phyloP scores from a whole-genome alignment of 2,888 invertebrate species.

The Drosophila sordidula region DNA sequence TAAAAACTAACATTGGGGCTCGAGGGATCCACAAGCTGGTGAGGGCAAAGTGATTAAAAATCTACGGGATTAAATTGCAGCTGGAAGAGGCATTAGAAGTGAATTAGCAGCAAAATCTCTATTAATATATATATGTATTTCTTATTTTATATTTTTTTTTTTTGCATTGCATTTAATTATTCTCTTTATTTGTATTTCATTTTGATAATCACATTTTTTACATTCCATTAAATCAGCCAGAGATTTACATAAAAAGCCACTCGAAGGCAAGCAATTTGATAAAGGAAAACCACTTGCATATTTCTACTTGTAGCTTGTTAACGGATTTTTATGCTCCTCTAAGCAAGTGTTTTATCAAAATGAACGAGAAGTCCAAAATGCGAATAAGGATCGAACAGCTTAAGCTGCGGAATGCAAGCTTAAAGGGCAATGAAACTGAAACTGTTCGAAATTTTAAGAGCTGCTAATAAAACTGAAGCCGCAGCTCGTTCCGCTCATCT shows the following conservation, averaged over 20 bases:
- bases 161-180: no score
- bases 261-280: background rate
- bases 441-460: conserved; percentile 54
- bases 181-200: no score
- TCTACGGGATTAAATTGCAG: background rate
- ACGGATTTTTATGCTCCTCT: background rate
- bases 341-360: conserved; percentile 3
- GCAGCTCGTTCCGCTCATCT: conserved; percentile 59
- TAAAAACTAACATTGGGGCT: conserved; percentile 11
- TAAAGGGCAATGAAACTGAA: conserved; percentile 45
- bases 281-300: background rate
- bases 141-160: no score
- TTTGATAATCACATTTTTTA: no score
- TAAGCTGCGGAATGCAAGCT: conserved; percentile 23
- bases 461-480: conserved; percentile 55
- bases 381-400: conserved; percentile 11
- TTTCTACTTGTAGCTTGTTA: background rate
- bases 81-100: conserved; percentile 10
- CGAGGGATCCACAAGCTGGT: background rate
- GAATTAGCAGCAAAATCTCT: background rate
- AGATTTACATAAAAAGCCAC: no score
- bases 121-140: no score
- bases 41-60: conserved; percentile 13
- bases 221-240: background rate
- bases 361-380: background rate